Conservation (phyloP, 92 coral and sea anemone species). For the Pocillopora grandis region DNA sequence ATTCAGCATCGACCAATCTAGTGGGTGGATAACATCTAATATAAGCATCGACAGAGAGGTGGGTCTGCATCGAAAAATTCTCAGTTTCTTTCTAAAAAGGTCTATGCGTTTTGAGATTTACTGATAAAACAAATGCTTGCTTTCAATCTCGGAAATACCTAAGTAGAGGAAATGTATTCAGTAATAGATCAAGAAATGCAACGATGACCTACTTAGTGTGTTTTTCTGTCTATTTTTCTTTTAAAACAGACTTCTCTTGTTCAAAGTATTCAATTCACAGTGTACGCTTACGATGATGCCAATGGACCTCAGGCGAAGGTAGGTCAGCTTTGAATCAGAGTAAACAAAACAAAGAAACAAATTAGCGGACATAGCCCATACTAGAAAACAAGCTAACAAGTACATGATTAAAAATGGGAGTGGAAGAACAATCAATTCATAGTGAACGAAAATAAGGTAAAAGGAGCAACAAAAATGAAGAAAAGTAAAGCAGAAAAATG, state of each 20-base stretch:
- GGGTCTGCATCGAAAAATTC: not conserved
- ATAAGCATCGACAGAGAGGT: conserved; percentile 84
- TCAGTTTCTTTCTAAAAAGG: too few relatives aligned
- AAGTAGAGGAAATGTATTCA: too few relatives aligned
- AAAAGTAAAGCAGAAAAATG: too few relatives aligned
- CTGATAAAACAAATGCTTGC: too few relatives aligned
- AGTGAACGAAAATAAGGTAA: too few relatives aligned
- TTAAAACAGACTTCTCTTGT: conserved; percentile 9
- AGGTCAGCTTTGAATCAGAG: not conserved
- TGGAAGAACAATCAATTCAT: too few relatives aligned
- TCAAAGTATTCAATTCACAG: conserved; percentile 59
- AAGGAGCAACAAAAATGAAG: too few relatives aligned
- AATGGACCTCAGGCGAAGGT: conserved; percentile 56
- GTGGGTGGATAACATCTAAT: conserved; percentile 82
- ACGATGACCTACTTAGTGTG: not conserved
- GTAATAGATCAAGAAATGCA: not conserved
- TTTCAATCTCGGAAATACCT: too few relatives aligned
- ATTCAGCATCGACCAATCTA: conserved; percentile 74
- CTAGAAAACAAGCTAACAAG: too few relatives aligned
- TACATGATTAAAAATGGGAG: too few relatives aligned
- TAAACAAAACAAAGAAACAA: not conserved
- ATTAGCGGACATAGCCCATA: too few relatives aligned
- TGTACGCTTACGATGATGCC: conserved; percentile 75
- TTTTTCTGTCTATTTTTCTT: not conserved
- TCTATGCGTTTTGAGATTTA: too few relatives aligned